A percentile compares a stretch with the other conserved stretches of the same genome.
These are phyloP conservation scores for Pomatorhinus ruficollis DNA, from an alignment of 2,113 vertebrate genomes.

Conservation along the genomic window DNA sequence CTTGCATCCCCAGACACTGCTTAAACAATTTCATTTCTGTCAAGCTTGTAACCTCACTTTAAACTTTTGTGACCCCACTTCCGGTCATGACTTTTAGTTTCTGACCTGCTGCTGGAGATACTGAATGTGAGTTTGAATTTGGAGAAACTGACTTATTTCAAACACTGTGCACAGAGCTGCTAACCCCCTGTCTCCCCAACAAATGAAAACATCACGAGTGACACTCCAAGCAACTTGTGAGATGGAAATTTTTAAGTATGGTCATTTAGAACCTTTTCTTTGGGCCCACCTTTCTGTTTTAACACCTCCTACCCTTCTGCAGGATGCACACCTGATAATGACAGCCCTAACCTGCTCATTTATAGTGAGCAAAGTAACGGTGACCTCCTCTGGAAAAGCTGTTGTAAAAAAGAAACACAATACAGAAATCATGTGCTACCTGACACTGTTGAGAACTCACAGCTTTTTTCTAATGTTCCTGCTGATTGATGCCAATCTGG, in stretches of 20 bases:
- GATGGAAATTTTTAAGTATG: neutral
- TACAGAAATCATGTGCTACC: neutral
- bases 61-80: neutral
- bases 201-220: neutral
- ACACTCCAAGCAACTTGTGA: neutral
- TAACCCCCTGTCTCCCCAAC: neutral
- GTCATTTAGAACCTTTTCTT: neutral
- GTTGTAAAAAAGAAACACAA: neutral
- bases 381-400: neutral
- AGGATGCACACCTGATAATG: neutral
- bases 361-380: neutral
- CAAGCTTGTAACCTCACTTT: slow-evolving; percentile 3
- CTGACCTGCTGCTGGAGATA: neutral
- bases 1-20: neutral
- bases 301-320: neutral
- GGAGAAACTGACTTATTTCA: neutral
- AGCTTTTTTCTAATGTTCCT: neutral
- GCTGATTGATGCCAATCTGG: neutral
- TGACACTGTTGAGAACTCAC: neutral
- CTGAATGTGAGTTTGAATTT: neutral
- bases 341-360: neutral
- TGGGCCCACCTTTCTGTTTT: neutral
- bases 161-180: neutral
- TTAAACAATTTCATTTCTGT: slow-evolving; percentile 11
- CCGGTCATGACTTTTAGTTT: neutral